These are phyloP conservation scores for Meiosimyza decipiens DNA, from an alignment of 2,888 invertebrate genomes.

Conservation along the genomic window DNA sequence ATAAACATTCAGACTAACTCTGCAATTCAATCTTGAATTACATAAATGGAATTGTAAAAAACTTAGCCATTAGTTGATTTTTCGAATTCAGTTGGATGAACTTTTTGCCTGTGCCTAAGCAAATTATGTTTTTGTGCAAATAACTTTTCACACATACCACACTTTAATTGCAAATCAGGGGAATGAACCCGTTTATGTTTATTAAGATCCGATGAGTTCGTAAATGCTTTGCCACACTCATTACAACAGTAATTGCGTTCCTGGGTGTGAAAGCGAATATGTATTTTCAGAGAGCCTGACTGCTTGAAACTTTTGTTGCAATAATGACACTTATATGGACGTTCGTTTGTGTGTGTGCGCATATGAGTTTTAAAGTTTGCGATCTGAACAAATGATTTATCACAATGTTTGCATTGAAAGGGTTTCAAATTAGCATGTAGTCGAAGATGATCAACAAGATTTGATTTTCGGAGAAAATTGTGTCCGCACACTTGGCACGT, in stretches of 20 bases:
- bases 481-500: conserved; percentile 48
- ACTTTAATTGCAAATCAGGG: conserved; percentile 42
- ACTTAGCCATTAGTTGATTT: no score
- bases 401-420: conserved; percentile 49
- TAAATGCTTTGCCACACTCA: conserved; percentile 47
- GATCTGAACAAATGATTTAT: conserved; percentile 50
- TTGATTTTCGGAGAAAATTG: conserved; percentile 47
- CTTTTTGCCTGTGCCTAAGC: conserved; percentile 20
- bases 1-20: no score
- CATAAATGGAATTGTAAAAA: no score
- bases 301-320: conserved; percentile 50
- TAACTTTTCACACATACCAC: conserved; percentile 42
- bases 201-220: conserved; percentile 47
- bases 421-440: conserved; percentile 50
- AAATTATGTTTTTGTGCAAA: conserved; percentile 48
- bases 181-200: conserved; percentile 50
- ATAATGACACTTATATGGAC: conserved; percentile 46
- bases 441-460: conserved; percentile 50
- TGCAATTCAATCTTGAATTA: no score
- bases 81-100: background rate
- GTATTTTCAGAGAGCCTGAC: conserved; percentile 48
- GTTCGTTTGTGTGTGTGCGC: conserved; percentile 50
- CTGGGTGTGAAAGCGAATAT: conserved; percentile 50
- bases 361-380: conserved; percentile 50
- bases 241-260: conserved; percentile 49